Evolutionary conservation across 1,140 invertebrate species (phyloP).

Genomic region (Diorhabda elongata): DNA sequence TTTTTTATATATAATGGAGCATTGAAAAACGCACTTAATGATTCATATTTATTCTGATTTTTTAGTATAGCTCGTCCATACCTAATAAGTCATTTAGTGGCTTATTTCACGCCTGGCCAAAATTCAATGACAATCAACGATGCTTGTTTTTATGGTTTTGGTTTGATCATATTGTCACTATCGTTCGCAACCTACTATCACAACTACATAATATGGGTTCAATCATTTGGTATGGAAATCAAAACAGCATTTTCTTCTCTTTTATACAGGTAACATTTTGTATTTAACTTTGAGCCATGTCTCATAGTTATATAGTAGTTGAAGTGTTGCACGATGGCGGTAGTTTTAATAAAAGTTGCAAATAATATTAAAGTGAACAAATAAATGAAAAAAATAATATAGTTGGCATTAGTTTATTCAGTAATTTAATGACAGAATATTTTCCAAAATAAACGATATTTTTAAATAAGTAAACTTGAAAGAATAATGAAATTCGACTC

Average conservation of each 20-base stretch:
- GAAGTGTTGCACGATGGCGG: too few species aligned
- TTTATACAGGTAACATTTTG: constrained; percentile 56
- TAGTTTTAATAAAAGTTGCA: too few species aligned
- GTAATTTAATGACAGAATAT: too few species aligned
- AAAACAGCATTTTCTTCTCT: constrained; percentile 72
- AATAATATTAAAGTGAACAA: neutral
- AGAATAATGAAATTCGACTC: too few species aligned
- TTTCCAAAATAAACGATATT: too few species aligned
- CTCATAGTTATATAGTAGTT: too few species aligned
- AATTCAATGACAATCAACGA: constrained; percentile 10
- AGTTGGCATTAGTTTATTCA: neutral
- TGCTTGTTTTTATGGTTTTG: constrained; percentile 19
- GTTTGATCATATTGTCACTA: constrained; percentile 12
- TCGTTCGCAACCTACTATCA: constrained; percentile 48
- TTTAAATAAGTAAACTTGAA: too few species aligned
- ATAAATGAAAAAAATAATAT: neutral
- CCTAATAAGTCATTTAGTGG: constrained; percentile 11
- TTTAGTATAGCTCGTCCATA: constrained; percentile 17
- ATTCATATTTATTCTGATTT: constrained; percentile 1
- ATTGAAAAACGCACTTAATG: neutral
- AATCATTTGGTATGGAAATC: constrained; percentile 75
- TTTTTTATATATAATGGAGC: too few species aligned
- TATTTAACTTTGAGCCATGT: neutral
- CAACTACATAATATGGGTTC: constrained; percentile 68
- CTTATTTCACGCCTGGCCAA: constrained; percentile 18